A percentile compares a stretch with the other conserved stretches of the same genome.
Evolutionary conservation across 2,888 invertebrate genomes (phyloP).

Genomic region (Caradrina kadenii): DNA sequence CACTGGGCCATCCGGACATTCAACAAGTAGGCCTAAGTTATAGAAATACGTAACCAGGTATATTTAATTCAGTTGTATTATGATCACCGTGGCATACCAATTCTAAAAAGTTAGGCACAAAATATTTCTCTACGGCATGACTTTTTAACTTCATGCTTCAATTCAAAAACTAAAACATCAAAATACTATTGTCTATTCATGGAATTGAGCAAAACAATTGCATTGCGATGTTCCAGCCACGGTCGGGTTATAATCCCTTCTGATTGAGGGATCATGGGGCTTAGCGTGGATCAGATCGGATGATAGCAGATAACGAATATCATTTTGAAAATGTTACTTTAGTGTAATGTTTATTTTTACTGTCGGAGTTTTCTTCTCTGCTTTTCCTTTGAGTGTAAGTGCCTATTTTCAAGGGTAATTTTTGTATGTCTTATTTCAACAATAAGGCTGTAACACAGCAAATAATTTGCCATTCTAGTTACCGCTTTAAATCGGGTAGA

Average conservation of each 20-base stretch:
- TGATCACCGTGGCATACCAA: too few relatives aligned
- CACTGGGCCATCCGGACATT: too few relatives aligned
- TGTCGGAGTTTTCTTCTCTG: not conserved
- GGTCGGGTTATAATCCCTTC: conserved; percentile 59
- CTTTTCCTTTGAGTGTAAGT: not conserved
- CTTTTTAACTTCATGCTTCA: not conserved
- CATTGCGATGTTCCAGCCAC: conserved; percentile 47
- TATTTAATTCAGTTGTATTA: too few relatives aligned
- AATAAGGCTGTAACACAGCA: too few relatives aligned
- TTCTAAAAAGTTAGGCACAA: too few relatives aligned
- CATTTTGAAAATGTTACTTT: conserved; percentile 64
- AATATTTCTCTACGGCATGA: not conserved
- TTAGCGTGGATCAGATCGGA: conserved; percentile 72
- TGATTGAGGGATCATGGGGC: conserved; percentile 74
- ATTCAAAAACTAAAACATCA: conserved; percentile 3
- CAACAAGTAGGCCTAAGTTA: too few relatives aligned
- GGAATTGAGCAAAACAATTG: conserved; percentile 56
- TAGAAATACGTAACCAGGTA: too few relatives aligned
- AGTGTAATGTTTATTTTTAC: conserved; percentile 44
- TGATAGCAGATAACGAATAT: conserved; percentile 69
- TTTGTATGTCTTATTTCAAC: too few relatives aligned
- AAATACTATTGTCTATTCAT: conserved; percentile 40
- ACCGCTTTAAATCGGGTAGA: too few relatives aligned
- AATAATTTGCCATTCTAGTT: too few relatives aligned
- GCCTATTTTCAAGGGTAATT: too few relatives aligned